Evolutionary conservation across 2,797 vertebrate genomes (phyloP).

Genomic region (Microctenopoma stevenorrisi): DNA sequence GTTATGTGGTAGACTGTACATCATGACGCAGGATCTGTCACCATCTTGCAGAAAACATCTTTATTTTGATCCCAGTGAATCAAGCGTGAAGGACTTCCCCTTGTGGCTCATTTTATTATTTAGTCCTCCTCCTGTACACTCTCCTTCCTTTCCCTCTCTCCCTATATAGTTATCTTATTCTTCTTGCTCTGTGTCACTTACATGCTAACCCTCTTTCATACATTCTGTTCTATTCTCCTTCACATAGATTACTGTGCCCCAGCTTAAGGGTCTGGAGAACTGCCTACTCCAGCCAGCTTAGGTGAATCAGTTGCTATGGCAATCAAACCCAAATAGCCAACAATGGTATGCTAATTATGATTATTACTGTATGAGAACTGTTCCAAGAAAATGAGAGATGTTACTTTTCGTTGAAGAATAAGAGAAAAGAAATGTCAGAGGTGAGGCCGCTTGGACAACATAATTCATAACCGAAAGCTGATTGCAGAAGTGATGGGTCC

Average conservation of each 20-base stretch:
- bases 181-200: conserved; percentile 13
- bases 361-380: conserved; percentile 79
- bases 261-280: conserved; percentile 58
- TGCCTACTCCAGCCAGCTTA: conserved; percentile 72
- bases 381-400: conserved; percentile 72
- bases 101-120: conserved; percentile 15
- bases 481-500: conserved; percentile 28
- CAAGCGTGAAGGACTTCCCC: conserved; percentile 32
- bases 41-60: conserved; percentile 38
- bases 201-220: conserved; percentile 26
- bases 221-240: conserved; percentile 58
- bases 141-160: background rate
- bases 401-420: conserved; percentile 64
- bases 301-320: conserved; percentile 81
- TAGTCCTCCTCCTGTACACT: background rate
- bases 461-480: conserved; percentile 67
- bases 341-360: conserved; percentile 82
- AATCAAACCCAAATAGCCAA: conserved; percentile 81
- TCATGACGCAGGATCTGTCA: conserved; percentile 16
- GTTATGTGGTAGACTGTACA: background rate
- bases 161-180: background rate
- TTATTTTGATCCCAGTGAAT: conserved; percentile 37
- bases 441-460: conserved; percentile 65
- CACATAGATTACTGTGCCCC: conserved; percentile 52
- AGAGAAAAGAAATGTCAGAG: conserved; percentile 72